Evolutionary conservation across 2,113 vertebrate species (phyloP).

Genomic region (Coptodon bakossiorum): DNA sequence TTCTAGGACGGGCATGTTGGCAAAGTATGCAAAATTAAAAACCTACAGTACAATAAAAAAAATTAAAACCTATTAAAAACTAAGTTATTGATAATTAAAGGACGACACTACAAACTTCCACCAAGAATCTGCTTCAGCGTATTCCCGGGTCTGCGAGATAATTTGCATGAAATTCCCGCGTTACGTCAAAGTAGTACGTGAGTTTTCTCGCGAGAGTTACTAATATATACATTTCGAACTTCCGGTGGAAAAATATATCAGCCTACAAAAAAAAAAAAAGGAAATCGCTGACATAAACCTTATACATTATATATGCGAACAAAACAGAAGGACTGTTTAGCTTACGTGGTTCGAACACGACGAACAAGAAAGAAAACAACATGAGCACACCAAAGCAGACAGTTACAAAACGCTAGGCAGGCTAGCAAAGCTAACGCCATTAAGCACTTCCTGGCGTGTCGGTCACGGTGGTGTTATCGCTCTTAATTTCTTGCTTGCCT

Average conservation of each 20-base stretch:
- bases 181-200: neutral
- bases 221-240: neutral
- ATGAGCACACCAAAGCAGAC: neutral
- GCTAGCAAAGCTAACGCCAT: slow-evolving; percentile 1
- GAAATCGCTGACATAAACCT: neutral
- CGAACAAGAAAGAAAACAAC: neutral
- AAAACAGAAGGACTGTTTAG: neutral
- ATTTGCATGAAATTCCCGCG: neutral
- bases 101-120: neutral
- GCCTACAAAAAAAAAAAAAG: neutral
- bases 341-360: neutral
- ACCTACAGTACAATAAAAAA: neutral
- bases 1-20: slow-evolving; percentile 78
- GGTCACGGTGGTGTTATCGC: neutral
- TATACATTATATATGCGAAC: neutral
- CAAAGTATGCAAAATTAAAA: neutral
- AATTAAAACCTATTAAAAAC: neutral
- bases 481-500: slow-evolving; percentile 19
- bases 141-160: neutral
- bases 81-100: neutral
- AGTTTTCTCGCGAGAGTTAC: slow-evolving; percentile 15
- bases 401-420: neutral
- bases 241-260: neutral
- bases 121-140: neutral
- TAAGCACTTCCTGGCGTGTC: neutral